Percentiles rank a stretch among this genome's conserved stretches.
phyloP scores from a whole-genome alignment of 2,113 vertebrate genomes.

The Microcebus ravelobensis region DNA sequence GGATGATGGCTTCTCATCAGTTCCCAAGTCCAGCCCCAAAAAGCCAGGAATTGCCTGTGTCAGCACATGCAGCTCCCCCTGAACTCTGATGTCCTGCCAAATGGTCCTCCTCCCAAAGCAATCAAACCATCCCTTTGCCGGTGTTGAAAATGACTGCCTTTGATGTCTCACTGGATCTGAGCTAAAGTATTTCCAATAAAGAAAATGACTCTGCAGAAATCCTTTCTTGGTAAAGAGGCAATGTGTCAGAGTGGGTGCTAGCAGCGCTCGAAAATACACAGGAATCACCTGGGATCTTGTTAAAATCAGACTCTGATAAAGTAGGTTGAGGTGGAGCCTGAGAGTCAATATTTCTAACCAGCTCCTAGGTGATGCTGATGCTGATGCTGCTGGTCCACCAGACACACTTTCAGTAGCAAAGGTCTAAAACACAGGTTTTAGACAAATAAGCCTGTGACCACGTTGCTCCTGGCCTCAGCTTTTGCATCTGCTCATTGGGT shows the following conservation, averaged over 20 bases:
- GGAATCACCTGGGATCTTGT: background rate
- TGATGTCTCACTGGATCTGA: conserved; percentile 68
- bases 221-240: conserved; percentile 21
- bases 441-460: background rate
- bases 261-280: background rate
- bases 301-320: background rate
- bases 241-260: background rate
- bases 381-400: background rate
- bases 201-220: conserved; percentile 72
- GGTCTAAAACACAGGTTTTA: background rate
- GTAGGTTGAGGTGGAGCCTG: background rate
- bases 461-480: background rate
- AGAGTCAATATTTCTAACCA: background rate
- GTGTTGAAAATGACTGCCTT: conserved; percentile 66
- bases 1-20: background rate
- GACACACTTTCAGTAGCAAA: background rate
- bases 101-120: conserved; percentile 67
- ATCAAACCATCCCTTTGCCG: conserved; percentile 56
- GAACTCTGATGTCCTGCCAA: conserved; percentile 77
- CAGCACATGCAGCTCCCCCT: conserved; percentile 61
- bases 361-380: background rate
- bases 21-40: conserved; percentile 36
- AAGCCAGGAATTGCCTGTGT: conserved; percentile 53
- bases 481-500: background rate
- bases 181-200: conserved; percentile 73